Base-by-base conservation (phyloP, 2,888 invertebrate genomes). In the Elmis aenea region DNA sequence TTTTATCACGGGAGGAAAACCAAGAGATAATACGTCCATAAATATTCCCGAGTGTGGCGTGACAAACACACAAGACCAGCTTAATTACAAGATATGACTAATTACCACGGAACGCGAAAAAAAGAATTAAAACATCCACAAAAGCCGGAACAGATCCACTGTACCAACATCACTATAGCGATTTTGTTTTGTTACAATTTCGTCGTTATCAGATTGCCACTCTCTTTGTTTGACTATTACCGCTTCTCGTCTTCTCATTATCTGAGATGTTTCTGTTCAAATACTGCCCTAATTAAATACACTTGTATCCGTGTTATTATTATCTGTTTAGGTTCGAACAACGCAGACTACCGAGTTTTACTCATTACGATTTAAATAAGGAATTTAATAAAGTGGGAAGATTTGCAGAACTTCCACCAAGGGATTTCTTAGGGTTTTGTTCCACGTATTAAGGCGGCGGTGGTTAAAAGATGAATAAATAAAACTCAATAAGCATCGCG, bases 31-130 rank as follows among this genome's bases (percentile, higher is more conserved):
- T 32, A 25, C 37, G 27, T 13, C 28, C 30, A 28, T 41, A 38
- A 42, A 42, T 42, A 24, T 26, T 13, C 29, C 25, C 26, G 33
- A 38, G 27, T 38, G 38, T 38, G 38, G 28, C 33, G 38, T 42
- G 38, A 42, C 33, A 38, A 31, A 32, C 33, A 37, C 41, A 42
- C 37, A 33, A 30, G 31, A 42, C 33, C 29, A 32, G 32, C 38
- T 43, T 43, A 43, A 42, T 34, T 42, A 38, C 38, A 27, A 26
- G 30, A 34, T 33, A 42, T 42, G 33, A 38, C 26, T 39, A 43
- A 40, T 43, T 43, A 43, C 43, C 30, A 24, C 12, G 18, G 23
- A n/a, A n/a, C n/a, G n/a, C 38, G 32, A 38, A 36, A 35, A 35
- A 37, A 30, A 24, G 22, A 31, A 18, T 37, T 37, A 25, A 26